Conservation (phyloP, 2,888 invertebrate species). For the Lithophane ornitopus region DNA sequence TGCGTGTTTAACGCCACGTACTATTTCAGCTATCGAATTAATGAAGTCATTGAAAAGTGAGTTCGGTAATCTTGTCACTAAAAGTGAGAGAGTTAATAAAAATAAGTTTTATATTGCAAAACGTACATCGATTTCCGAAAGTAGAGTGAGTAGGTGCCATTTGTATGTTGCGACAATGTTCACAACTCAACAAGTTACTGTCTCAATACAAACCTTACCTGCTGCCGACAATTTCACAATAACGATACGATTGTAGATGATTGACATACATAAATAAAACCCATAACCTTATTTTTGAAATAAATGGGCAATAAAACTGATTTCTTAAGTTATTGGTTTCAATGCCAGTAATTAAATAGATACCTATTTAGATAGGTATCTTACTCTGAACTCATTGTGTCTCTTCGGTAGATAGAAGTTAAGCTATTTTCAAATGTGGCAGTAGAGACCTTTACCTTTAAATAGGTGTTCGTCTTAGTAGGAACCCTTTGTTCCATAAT, state of each 20-base stretch:
- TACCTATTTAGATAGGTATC: background rate
- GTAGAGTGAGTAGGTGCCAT: constrained; percentile 64
- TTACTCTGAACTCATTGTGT: background rate
- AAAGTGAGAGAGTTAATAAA: constrained; percentile 25
- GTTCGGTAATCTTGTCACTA: constrained; percentile 30
- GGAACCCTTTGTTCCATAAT: background rate
- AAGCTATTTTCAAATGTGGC: background rate
- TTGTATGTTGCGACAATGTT: constrained; percentile 71
- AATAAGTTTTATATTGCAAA: constrained; percentile 46
- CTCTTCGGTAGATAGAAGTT: background rate
- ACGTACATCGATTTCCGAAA: constrained; percentile 65
- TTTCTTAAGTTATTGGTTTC: constrained; percentile 20
- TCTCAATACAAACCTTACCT: constrained; percentile 61
- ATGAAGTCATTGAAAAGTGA: constrained; percentile 26
- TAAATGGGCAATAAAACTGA: constrained; percentile 34
- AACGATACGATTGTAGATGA: constrained; percentile 59
- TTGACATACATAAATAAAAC: constrained; percentile 56
- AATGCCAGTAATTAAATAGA: background rate
- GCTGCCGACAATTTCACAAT: constrained; percentile 66
- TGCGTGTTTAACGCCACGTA: constrained; percentile 48
- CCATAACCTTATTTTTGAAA: constrained; percentile 41
- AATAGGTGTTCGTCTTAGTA: background rate
- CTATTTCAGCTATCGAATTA: constrained; percentile 30
- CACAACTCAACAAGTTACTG: constrained; percentile 64
- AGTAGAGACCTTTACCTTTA: background rate